These are phyloP conservation scores for Acholoe squamosa DNA, from an alignment of 2,888 invertebrate genomes.

Conservation along the genomic window DNA sequence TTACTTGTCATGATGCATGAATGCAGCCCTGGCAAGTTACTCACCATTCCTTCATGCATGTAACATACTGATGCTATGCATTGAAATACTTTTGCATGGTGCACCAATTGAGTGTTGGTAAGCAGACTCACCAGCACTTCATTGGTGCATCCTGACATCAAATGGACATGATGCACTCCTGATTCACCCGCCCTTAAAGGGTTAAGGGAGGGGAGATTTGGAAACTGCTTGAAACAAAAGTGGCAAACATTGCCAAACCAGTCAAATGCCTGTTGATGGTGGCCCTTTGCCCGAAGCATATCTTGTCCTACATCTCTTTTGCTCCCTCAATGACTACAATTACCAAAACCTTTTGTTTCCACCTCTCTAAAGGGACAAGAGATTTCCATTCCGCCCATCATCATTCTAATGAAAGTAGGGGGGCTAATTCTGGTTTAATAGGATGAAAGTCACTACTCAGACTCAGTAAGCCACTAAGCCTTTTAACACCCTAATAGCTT, in stretches of 20 bases:
- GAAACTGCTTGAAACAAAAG: neutral
- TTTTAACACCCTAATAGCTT: constrained; percentile 37
- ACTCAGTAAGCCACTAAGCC: neutral
- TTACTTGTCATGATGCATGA: no score
- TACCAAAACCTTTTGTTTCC: constrained; percentile 16
- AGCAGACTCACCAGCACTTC: no score
- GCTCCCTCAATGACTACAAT: neutral
- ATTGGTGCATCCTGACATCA: no score
- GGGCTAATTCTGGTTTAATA: constrained; percentile 17
- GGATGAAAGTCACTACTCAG: neutral
- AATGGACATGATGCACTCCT: no score
- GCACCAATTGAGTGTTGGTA: no score
- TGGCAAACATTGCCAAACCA: neutral
- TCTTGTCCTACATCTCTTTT: neutral
- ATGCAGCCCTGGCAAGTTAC: no score
- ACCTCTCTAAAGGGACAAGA: neutral
- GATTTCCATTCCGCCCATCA: neutral
- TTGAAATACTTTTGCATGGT: no score
- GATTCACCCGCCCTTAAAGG: no score
- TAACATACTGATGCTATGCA: no score
- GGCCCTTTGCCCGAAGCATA: neutral
- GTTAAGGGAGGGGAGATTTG: neutral
- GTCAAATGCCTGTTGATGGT: neutral
- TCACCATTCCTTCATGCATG: no score
- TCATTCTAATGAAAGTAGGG: constrained; percentile 5